phyloP scores from a whole-genome alignment of 2,888 invertebrate species.

The Hypercompe scribonia region DNA sequence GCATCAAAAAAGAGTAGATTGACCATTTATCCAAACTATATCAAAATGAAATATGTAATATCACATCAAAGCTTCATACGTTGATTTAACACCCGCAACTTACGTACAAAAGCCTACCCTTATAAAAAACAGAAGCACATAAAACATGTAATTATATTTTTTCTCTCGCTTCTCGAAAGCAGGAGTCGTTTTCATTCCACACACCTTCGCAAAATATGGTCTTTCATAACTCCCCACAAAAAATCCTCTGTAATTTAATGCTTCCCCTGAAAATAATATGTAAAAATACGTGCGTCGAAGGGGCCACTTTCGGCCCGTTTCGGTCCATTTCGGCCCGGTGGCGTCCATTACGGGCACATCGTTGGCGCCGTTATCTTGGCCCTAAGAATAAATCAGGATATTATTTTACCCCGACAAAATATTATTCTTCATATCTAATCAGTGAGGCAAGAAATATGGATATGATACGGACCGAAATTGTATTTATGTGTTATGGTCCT shows the following conservation, averaged over 20 bases:
- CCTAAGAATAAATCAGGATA: slow-evolving; percentile 80
- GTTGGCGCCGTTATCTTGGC: slow-evolving; percentile 76
- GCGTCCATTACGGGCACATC: slow-evolving; percentile 75
- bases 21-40: not conserved
- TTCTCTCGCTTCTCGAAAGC: slow-evolving; percentile 69
- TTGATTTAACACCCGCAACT: slow-evolving; percentile 54
- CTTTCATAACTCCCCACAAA: slow-evolving; percentile 75
- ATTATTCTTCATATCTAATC: slow-evolving; percentile 84
- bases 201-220: slow-evolving; percentile 80
- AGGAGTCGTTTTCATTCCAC: slow-evolving; percentile 71
- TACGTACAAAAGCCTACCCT: slow-evolving; percentile 57
- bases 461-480: slow-evolving; percentile 62
- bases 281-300: slow-evolving; percentile 76
- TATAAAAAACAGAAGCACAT: slow-evolving; percentile 64
- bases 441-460: slow-evolving; percentile 76
- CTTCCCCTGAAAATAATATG: slow-evolving; percentile 78
- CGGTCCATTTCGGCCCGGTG: slow-evolving; percentile 65
- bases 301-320: slow-evolving; percentile 69
- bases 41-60: slow-evolving; percentile 34
- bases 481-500: slow-evolving; percentile 68
- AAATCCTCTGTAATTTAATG: slow-evolving; percentile 81
- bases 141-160: slow-evolving; percentile 74
- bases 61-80: slow-evolving; percentile 51
- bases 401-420: slow-evolving; percentile 77
- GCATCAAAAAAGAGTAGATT: not conserved